phyloP scores from a whole-genome alignment of 2,888 invertebrate genomes.

The Xestia xanthographa region DNA sequence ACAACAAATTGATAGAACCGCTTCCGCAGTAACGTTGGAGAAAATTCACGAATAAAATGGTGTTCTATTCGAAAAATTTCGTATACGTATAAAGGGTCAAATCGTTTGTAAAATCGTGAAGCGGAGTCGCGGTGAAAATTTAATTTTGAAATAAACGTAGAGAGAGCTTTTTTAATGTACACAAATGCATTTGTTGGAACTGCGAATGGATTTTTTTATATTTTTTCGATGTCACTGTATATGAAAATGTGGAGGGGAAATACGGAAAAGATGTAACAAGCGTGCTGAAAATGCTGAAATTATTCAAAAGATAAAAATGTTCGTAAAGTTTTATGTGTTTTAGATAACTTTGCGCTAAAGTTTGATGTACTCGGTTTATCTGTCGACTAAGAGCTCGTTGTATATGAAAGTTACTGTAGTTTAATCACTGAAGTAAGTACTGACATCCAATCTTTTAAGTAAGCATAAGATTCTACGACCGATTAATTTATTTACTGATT shows the following conservation, averaged over 20 bases:
- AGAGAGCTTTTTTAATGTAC: slow-evolving; percentile 22
- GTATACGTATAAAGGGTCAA: slow-evolving; percentile 49
- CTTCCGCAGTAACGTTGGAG: slow-evolving; percentile 37
- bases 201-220: neutral
- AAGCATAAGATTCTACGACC: neutral
- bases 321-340: slow-evolving; percentile 42
- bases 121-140: slow-evolving; percentile 25
- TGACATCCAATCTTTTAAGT: slow-evolving; percentile 1
- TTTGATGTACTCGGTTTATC: slow-evolving; percentile 26
- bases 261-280: neutral
- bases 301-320: slow-evolving; percentile 37
- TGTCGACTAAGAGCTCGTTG: slow-evolving; percentile 1
- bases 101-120: slow-evolving; percentile 52
- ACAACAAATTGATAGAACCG: slow-evolving; percentile 59
- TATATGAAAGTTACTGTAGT: neutral
- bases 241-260: neutral
- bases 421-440: slow-evolving; percentile 1
- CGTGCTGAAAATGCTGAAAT: slow-evolving; percentile 25
- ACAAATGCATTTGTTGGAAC: slow-evolving; percentile 35
- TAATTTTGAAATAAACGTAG: slow-evolving; percentile 44
- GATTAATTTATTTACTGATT: neutral
- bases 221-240: neutral
- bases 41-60: slow-evolving; percentile 52
- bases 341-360: slow-evolving; percentile 24
- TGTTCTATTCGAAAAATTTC: slow-evolving; percentile 46